Percentiles rank a stretch among this genome's conserved stretches.
Conservation (phyloP, 1,140 invertebrate genomes). For the Lycorma delicatula region DNA sequence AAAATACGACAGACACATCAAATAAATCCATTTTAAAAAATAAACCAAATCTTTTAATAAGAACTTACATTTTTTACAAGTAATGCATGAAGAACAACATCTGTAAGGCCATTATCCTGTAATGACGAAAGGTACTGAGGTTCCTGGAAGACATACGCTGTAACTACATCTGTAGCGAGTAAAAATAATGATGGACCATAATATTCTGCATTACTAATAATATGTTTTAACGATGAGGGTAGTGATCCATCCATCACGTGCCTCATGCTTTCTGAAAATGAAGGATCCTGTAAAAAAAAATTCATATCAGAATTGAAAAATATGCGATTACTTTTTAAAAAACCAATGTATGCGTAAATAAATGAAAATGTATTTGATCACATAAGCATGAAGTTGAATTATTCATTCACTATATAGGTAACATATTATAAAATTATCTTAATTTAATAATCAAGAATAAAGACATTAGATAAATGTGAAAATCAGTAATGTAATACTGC, state of each 20-base stretch:
- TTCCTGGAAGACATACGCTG: slow-evolving; percentile 90
- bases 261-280: slow-evolving; percentile 76
- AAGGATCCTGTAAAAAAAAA: slow-evolving; percentile 46
- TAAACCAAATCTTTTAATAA: too few relatives aligned
- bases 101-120: slow-evolving; percentile 83
- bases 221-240: slow-evolving; percentile 75
- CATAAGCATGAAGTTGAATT: too few relatives aligned
- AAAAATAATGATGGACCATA: slow-evolving; percentile 84
- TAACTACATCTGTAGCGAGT: slow-evolving; percentile 84
- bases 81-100: slow-evolving; percentile 77
- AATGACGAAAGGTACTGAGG: slow-evolving; percentile 76
- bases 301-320: too few relatives aligned
- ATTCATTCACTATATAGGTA: too few relatives aligned
- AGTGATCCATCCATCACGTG: slow-evolving; percentile 86
- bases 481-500: too few relatives aligned
- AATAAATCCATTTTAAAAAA: too few relatives aligned
- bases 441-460: too few relatives aligned
- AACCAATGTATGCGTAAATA: too few relatives aligned
- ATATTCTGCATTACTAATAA: slow-evolving; percentile 88
- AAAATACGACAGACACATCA: background rate
- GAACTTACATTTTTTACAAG: slow-evolving; percentile 69
- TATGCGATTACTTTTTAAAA: too few relatives aligned
- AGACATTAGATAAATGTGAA: too few relatives aligned
- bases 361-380: too few relatives aligned
- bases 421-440: too few relatives aligned